Percentiles rank a stretch among this genome's conserved stretches.
Evolutionary conservation across 2,113 vertebrate species (phyloP).

Genomic region (Rattus norvegicus): GRCr8 NC_086025.1:32351501-32352000

Average conservation of each 20-base stretch:
- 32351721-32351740: neutral
- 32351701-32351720: neutral
- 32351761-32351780: neutral
- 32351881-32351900: neutral
- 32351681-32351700: neutral
- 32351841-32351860: neutral
- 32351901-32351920: neutral
- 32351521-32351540: neutral
- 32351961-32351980: conserved; percentile 3
- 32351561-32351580: neutral
- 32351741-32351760: neutral
- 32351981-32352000: neutral
- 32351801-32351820: neutral
- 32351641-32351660: neutral
- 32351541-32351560: neutral
- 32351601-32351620: neutral
- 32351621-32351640: neutral
- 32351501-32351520: neutral
- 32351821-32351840: neutral
- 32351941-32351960: conserved; percentile 30
- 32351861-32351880: neutral
- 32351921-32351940: neutral
- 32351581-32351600: neutral
- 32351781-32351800: neutral
- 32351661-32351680: neutral